Evolutionary conservation across 2,888 invertebrate species (phyloP).

Genomic region (Syrista parreyssii): DNA sequence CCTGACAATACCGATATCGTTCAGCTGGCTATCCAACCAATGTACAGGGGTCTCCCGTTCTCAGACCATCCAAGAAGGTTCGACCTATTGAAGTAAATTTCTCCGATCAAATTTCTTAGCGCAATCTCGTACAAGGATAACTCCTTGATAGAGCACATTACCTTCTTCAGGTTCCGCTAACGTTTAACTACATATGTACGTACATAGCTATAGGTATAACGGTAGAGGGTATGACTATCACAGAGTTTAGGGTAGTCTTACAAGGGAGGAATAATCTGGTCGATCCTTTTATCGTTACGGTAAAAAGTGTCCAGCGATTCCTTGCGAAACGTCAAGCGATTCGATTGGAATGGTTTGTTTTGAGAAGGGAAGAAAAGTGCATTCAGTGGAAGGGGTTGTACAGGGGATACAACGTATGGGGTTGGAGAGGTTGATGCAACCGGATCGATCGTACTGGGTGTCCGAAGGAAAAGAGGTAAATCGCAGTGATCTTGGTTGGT

Average conservation of each 20-base stretch:
- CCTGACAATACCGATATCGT: background rate
- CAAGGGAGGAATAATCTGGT: background rate
- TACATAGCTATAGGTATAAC: background rate
- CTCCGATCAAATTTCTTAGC: background rate
- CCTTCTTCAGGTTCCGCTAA: background rate
- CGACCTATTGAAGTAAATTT: background rate
- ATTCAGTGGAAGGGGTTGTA: background rate
- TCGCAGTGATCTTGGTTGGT: background rate
- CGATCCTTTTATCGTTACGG: background rate
- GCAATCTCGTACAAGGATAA: background rate
- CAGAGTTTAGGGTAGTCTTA: background rate
- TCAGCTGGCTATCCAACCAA: background rate
- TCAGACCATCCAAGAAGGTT: background rate
- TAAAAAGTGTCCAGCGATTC: background rate
- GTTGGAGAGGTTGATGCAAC: background rate
- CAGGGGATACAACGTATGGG: background rate
- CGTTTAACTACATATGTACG: background rate
- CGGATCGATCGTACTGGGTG: background rate
- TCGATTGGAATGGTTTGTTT: background rate
- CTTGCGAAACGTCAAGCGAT: background rate
- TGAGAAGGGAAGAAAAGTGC: background rate
- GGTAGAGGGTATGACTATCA: background rate
- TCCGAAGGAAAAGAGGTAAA: background rate
- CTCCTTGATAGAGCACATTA: background rate
- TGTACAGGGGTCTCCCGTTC: background rate